Percentiles rank a stretch among this genome's conserved stretches.
Conservation (phyloP, 1,140 invertebrate species). For the Ceratosolen solmsi region DNA sequence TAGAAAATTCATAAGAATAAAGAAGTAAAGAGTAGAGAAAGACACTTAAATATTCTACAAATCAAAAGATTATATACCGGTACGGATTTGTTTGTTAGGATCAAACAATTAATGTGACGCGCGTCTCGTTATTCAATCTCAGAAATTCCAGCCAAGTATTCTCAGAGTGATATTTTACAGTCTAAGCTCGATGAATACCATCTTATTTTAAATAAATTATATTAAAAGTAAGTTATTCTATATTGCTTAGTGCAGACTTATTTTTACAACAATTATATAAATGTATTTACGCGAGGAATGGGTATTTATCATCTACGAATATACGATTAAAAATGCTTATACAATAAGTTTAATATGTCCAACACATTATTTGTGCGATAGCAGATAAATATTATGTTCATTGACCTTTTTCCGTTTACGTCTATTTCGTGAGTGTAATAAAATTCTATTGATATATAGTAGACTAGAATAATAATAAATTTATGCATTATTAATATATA, state of each 20-base stretch:
- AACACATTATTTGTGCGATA: neutral
- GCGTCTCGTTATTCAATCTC: conserved; percentile 25
- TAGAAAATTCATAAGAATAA: neutral
- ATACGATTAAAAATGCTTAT: neutral
- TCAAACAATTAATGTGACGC: conserved; percentile 38
- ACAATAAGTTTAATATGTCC: neutral
- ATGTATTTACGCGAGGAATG: neutral
- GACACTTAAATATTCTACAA: conserved; percentile 18
- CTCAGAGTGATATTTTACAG: neutral
- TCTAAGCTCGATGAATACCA: neutral
- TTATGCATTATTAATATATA: too few species aligned
- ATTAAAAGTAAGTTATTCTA: conserved; percentile 18
- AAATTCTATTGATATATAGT: neutral
- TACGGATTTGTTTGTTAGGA: conserved; percentile 44
- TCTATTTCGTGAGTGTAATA: conserved; percentile 5
- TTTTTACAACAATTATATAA: neutral
- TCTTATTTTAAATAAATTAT: neutral
- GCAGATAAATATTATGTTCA: conserved; percentile 14
- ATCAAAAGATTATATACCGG: conserved; percentile 22
- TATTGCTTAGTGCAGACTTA: neutral
- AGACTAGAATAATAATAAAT: neutral
- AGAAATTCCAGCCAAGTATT: neutral
- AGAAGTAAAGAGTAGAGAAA: conserved; percentile 1
- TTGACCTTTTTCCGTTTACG: neutral
- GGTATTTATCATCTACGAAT: neutral